phyloP scores from a whole-genome alignment of 2,888 invertebrate species.

The Mycalesis mineus region DNA sequence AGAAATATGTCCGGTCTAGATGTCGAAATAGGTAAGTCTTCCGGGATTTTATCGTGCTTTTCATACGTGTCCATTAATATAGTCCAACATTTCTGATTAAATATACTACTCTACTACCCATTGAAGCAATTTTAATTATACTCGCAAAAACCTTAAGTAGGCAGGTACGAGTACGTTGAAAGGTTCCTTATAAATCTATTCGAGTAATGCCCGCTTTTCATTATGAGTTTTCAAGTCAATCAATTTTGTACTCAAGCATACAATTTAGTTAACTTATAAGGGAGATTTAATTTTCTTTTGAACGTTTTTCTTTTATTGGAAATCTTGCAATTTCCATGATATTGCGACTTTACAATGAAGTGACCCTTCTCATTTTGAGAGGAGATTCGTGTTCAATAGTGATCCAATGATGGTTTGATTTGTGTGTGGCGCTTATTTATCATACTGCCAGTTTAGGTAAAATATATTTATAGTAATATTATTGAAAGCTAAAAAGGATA shows the following conservation, averaged over 20 bases:
- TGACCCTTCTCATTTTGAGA: background rate
- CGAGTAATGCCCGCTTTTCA: slow-evolving; percentile 4
- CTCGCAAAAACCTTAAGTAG: background rate
- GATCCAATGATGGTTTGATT: too few species aligned
- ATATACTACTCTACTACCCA: background rate
- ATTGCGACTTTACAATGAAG: background rate
- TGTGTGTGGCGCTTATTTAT: too few species aligned
- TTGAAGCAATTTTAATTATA: background rate
- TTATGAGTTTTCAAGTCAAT: slow-evolving; percentile 3
- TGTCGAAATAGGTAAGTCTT: too few species aligned
- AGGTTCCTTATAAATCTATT: background rate
- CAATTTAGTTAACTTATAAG: background rate
- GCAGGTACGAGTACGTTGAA: background rate
- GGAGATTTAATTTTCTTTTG: background rate
- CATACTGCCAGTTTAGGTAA: too few species aligned
- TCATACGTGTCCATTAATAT: too few species aligned
- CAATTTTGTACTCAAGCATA: background rate
- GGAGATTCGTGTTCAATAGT: too few species aligned
- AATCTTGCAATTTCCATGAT: background rate
- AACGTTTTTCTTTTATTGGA: background rate
- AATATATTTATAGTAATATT: too few species aligned
- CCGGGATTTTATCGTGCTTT: too few species aligned
- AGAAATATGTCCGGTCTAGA: too few species aligned
- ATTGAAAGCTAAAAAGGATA: too few species aligned
- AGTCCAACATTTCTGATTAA: background rate